Evolutionary conservation across 2,888 invertebrate species (phyloP), one percentile per base, ranked within the genome.

Genomic region (Eristalis tenax): DNA sequence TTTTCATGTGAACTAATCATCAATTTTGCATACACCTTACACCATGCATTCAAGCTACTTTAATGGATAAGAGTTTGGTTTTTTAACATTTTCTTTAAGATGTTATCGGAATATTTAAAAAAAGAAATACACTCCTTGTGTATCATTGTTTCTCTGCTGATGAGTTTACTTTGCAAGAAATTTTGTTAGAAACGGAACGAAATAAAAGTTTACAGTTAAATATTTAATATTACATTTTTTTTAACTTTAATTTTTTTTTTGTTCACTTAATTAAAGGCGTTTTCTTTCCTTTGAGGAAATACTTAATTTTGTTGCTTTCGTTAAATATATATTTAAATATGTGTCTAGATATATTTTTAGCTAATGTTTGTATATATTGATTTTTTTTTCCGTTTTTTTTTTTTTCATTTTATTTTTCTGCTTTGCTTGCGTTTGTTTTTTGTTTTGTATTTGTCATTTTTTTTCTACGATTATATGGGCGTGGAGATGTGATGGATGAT

Each of bases 231-330:
- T 65, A 38, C 8, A 32, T 8, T 32, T 1, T 87, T 43, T 26
- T 61, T 66, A 59, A 13, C 26, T 43, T 70, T 28, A 13, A n/a
- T 28, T 59, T 70, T 70, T 26, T 28, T 70, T 32, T 56, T 28
- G n/a, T 81, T 88, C 74, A 84, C 77, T 88, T 81, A 83, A 88
- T 84, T 92, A 91, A 83, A 77, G 91, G 91, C 91, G 87, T 91
- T 91, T 91, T 91, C 91, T 91, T 91, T 91, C 91, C 91, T 91
- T 91, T 77, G 78, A 91, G 91, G 91, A 91, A 91, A 91, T 91
- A 91, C 91, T 91, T 89, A 57, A 75, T 71, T 71, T 69, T 73
- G 32, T 78, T 64, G 32, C 71, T 71, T 64, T 43, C 80, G 63
- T 81, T 38, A 28, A 57, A 61, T 82, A 32, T 50, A 50, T 18